Base-by-base conservation (phyloP, 2,113 vertebrate species). In the Galbula dea region DNA sequence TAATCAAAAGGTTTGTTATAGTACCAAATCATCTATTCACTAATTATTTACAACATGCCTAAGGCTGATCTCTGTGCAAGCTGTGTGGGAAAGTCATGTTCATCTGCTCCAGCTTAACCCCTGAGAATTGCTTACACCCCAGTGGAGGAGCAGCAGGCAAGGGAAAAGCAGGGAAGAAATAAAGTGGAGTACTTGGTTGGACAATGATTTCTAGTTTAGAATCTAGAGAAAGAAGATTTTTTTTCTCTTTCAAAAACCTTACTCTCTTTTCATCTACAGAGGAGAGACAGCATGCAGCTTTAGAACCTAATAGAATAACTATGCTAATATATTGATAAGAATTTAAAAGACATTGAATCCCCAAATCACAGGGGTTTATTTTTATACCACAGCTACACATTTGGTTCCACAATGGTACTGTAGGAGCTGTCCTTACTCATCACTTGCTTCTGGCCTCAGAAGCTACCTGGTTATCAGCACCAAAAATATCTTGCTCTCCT, bases 31-130 rank as follows among this genome's bases (percentile, higher is more conserved):
- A 55, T 85, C 55, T 93, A 39, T 48, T 92, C 63, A 83, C 22
- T 89, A 75, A 90, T 76, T 62, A 46, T 95, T 90, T 89, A 36
- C 58, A 91, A 45, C 34, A 39, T 63, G 67, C 87, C 75, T 89
- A 76, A 92, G 74, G 81, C 62, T 96, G 54, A 74, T 62, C 30
- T 80, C 74, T 80, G 32, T 81, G 54, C 27, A 72, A 68, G 30
- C 12, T 72, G 34, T 32, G 46, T 83, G 65, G 32, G n/a, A 89
- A 94, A 66, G 66, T 16, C 13, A 13, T 36, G 9, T 73, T 92
- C 54, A 55, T 69, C 81, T 89, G 26, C 19, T 85, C 51, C 58
- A 74, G 7, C 10, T 77, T 69, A 87, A 93, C 82, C 68, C 29
- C 49, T 51, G 41, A 80, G 12, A 85, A 58, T 17, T 92, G 4